These are phyloP conservation scores for Platyscapa corneri DNA, from an alignment of 1,140 invertebrate species.

Conservation along the genomic window DNA sequence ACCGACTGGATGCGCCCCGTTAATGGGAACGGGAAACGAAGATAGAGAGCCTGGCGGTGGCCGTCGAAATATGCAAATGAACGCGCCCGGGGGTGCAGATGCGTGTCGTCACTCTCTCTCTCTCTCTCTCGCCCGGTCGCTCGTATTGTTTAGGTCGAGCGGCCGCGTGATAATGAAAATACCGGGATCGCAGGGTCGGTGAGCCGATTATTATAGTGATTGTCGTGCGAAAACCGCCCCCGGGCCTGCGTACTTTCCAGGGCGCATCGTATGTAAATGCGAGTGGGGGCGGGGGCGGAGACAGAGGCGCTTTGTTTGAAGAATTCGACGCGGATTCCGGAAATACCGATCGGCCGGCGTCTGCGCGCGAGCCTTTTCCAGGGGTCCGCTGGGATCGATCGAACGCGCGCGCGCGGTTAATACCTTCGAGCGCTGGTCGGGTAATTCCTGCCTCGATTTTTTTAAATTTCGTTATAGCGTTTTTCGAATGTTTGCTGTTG, in stretches of 20 bases:
- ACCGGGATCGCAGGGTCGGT: constrained; percentile 37
- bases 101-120: constrained; percentile 49
- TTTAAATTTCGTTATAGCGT: neutral
- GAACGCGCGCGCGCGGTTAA: neutral
- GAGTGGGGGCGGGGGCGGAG: neutral
- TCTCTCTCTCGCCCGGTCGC: constrained; percentile 40
- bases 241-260: neutral
- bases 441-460: neutral
- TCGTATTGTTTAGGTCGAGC: constrained; percentile 34
- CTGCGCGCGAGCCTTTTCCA: neutral
- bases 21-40: constrained; percentile 21
- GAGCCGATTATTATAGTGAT: constrained; percentile 47
- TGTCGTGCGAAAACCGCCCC: constrained; percentile 28
- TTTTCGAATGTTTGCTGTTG: neutral
- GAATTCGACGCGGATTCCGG: constrained; percentile 43
- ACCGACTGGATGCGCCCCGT: constrained; percentile 14
- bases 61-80: constrained; percentile 52
- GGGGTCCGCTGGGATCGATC: neutral
- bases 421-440: neutral
- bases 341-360: constrained; percentile 40
- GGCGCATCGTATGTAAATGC: neutral
- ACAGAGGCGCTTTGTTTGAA: constrained; percentile 47
- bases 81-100: constrained; percentile 7
- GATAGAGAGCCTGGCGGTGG: neutral
- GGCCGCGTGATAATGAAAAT: constrained; percentile 51